Evolutionary conservation across 1,140 invertebrate genomes (phyloP).

Genomic region (Acyrthosiphon pisum): DNA sequence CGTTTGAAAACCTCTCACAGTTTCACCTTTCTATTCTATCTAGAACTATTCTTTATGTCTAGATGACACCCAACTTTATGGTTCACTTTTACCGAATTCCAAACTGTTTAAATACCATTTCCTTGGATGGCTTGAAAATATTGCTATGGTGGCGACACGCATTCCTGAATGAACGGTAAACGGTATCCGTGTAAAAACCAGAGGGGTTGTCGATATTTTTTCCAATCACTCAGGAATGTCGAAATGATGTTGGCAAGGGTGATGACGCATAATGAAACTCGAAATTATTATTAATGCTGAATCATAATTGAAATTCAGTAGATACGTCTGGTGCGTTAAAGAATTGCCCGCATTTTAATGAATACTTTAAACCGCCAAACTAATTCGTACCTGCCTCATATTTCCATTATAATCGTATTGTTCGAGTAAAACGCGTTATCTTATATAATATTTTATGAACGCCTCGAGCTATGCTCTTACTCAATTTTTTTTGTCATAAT

Average conservation of each 20-base stretch:
- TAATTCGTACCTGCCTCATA: not conserved
- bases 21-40: not conserved
- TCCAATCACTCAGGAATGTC: slow-evolving; percentile 34
- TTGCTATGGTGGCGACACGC: slow-evolving; percentile 5
- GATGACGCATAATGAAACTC: slow-evolving; percentile 33
- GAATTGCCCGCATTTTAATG: slow-evolving; percentile 23
- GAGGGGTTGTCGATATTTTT: slow-evolving; percentile 24
- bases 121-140: not conserved
- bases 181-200: slow-evolving; percentile 42
- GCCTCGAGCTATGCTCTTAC: not conserved
- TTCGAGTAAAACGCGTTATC: not conserved
- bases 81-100: slow-evolving; percentile 37
- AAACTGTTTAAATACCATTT: not conserved
- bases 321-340: not conserved
- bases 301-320: slow-evolving; percentile 50
- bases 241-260: slow-evolving; percentile 1
- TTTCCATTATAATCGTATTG: slow-evolving; percentile 12
- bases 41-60: not conserved
- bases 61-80: not conserved
- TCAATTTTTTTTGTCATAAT: not conserved
- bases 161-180: slow-evolving; percentile 42
- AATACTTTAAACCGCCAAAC: not conserved
- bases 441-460: not conserved
- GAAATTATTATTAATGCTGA: slow-evolving; percentile 46
- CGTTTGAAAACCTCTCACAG: not conserved